These are phyloP conservation scores for Timema podura DNA, from an alignment of 2,888 invertebrate species.

Conservation along the genomic window DNA sequence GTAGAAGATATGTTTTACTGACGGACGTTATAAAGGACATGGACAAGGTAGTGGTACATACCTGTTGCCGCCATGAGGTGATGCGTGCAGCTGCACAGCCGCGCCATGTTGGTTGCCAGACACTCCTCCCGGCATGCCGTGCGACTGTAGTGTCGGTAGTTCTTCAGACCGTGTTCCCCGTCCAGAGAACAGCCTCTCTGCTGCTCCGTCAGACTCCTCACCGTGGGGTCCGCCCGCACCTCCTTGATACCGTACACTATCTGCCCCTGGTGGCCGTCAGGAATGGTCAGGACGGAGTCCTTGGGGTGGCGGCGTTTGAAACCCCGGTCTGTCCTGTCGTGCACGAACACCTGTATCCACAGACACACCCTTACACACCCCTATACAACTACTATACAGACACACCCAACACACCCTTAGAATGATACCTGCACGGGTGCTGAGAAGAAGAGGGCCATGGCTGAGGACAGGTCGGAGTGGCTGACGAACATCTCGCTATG, in stretches of 20 bases:
- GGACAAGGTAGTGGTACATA: too few relatives aligned
- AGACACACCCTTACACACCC: not conserved
- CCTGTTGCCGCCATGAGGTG: conserved; percentile 19
- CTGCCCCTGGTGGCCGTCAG: not conserved
- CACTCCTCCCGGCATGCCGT: conserved; percentile 22
- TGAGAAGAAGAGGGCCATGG: too few relatives aligned
- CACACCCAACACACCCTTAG: too few relatives aligned
- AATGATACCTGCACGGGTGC: too few relatives aligned
- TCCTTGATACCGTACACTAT: conserved; percentile 10
- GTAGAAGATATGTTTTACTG: too few relatives aligned
- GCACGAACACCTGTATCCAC: conserved; percentile 20
- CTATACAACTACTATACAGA: too few relatives aligned
- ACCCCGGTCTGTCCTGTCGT: conserved; percentile 19
- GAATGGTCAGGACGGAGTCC: not conserved
- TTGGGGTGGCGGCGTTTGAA: conserved; percentile 4
- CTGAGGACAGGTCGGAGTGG: too few relatives aligned
- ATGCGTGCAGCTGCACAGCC: conserved; percentile 22
- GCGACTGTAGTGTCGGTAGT: conserved; percentile 21
- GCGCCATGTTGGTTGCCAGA: not conserved
- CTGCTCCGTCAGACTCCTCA: not conserved
- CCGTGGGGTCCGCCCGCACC: conserved; percentile 12
- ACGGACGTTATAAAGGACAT: too few relatives aligned
- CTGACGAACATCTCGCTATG: too few relatives aligned
- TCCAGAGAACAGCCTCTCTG: conserved; percentile 20
- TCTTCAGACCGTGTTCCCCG: not conserved